Conservation (phyloP, 2,797 vertebrate genomes). For the Platyrinchus mystaceus region DNA sequence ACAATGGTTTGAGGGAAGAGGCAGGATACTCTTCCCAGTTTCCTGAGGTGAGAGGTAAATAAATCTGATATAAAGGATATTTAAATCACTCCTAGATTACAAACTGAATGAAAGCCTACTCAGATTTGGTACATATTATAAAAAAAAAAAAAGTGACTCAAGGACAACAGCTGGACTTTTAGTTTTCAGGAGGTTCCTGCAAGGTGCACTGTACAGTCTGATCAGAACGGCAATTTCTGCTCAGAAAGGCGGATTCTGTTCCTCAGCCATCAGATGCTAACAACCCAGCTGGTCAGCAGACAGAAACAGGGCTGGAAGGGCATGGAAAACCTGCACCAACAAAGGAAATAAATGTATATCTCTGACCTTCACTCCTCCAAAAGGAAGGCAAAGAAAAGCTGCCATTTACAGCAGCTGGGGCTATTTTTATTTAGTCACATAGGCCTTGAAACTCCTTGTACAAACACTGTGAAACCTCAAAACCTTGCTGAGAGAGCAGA, state of each 20-base stretch:
- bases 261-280: not conserved
- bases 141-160: not conserved
- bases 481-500: conserved; percentile 11
- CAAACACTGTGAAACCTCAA: not conserved
- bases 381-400: not conserved
- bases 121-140: not conserved
- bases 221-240: not conserved
- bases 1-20: not conserved
- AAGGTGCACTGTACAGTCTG: fast-evolving
- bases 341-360: not conserved
- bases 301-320: not conserved
- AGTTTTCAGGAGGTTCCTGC: not conserved
- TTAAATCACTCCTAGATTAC: not conserved
- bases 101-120: not conserved
- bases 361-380: not conserved
- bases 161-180: not conserved
- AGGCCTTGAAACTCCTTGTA: conserved; percentile 2
- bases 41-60: not conserved
- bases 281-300: not conserved
- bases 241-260: not conserved
- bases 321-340: not conserved
- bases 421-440: not conserved
- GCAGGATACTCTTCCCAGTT: not conserved
- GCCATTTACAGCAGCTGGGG: not conserved
- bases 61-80: not conserved